A percentile compares a stretch with the other conserved stretches of the same genome.
Evolutionary conservation across 2,797 vertebrate species (phyloP).

Genomic region (Ctenopoma multispine): DNA sequence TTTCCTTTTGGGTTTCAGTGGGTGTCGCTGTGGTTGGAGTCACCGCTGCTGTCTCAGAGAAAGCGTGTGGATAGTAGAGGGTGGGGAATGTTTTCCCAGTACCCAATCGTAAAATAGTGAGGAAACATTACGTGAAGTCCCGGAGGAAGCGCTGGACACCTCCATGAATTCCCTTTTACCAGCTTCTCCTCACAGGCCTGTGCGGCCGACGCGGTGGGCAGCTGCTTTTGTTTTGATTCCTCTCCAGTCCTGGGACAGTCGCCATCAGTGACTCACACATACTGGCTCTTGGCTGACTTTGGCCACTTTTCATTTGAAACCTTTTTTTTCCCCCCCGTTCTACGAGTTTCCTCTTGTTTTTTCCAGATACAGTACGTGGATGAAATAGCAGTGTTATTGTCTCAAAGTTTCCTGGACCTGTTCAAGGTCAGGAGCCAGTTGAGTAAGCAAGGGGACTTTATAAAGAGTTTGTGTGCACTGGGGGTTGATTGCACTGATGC

Average conservation of each 20-base stretch:
- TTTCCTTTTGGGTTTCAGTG: conserved; percentile 10
- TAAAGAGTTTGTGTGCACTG: conserved; percentile 4
- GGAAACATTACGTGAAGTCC: conserved; percentile 75
- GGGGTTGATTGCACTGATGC: conserved; percentile 47
- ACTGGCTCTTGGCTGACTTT: conserved; percentile 68
- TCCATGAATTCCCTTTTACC: conserved; percentile 47
- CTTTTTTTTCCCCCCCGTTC: conserved; percentile 39
- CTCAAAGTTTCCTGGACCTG: conserved; percentile 82
- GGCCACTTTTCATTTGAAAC: conserved; percentile 53
- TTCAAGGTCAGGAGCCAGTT: conserved; percentile 62
- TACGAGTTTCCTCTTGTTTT: conserved; percentile 74
- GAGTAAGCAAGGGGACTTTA: conserved; percentile 55
- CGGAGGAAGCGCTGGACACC: conserved; percentile 39
- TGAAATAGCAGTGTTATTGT: conserved; percentile 75
- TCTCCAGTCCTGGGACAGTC: conserved; percentile 71
- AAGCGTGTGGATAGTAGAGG: conserved; percentile 43
- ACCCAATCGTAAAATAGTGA: conserved; percentile 81
- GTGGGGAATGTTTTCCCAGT: conserved; percentile 72
- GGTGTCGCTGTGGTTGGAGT: conserved; percentile 16
- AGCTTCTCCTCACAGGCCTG: conserved; percentile 41
- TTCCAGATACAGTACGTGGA: conserved; percentile 70
- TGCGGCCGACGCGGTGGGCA: conserved; percentile 4
- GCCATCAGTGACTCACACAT: conserved; percentile 78
- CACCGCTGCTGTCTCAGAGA: conserved; percentile 5
- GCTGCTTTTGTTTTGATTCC: conserved; percentile 67